Conservation (phyloP, 1,140 invertebrate species). For the Portunus trituberculatus region DNA sequence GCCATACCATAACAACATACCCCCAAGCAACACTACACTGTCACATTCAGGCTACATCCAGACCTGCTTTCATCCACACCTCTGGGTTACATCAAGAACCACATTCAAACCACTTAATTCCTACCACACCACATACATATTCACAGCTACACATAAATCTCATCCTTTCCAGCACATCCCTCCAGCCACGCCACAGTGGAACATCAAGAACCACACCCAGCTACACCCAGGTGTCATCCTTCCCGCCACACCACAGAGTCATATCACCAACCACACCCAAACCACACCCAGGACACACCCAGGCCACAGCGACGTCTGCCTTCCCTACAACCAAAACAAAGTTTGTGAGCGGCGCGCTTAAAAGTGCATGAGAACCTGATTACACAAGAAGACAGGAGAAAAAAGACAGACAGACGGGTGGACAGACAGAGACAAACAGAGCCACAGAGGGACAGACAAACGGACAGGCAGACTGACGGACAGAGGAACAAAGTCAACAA, state of each 20-base stretch:
- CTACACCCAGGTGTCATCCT: not conserved
- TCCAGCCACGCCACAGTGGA: no score
- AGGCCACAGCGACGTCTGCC: not conserved
- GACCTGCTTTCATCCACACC: no score
- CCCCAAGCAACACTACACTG: no score
- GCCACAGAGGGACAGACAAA: not conserved
- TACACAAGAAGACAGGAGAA: conserved; percentile 21
- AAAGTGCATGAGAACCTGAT: conserved; percentile 22
- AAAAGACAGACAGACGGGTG: conserved; percentile 11
- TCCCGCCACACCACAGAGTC: not conserved
- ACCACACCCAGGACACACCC: not conserved
- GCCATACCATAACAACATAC: no score
- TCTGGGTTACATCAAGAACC: no score
- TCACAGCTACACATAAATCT: no score
- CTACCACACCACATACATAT: no score
- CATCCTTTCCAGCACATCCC: no score
- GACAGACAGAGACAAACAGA: conserved; percentile 12
- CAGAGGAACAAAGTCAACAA: not conserved
- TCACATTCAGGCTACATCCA: no score
- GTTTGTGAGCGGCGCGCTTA: not conserved
- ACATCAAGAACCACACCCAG: no score
- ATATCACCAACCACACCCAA: not conserved
- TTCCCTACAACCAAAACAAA: conserved; percentile 23
- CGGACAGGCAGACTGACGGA: conserved; percentile 17
- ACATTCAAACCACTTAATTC: no score